phyloP scores from a whole-genome alignment of 1,140 invertebrate genomes.

The Aphis gossypii region DNA sequence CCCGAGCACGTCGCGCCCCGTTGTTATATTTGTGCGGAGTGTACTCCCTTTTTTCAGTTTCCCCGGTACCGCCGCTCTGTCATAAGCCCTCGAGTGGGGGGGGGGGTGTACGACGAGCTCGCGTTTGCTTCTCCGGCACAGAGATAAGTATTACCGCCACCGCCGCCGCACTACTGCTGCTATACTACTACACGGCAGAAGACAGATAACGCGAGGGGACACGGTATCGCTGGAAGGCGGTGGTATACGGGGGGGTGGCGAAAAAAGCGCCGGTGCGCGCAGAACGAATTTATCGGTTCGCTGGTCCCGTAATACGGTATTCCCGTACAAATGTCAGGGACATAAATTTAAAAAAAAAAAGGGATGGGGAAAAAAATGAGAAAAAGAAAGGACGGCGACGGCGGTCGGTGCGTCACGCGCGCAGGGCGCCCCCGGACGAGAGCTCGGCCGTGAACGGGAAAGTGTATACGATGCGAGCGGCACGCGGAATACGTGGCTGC shows the following conservation, averaged over 20 bases:
- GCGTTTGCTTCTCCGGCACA: constrained; percentile 5
- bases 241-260: background rate
- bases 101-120: background rate
- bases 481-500: constrained; percentile 35
- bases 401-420: background rate
- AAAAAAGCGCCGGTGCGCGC: constrained; percentile 50
- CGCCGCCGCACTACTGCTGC: background rate
- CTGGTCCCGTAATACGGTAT: constrained; percentile 57
- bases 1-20: constrained; percentile 46
- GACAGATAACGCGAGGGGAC: constrained; percentile 51
- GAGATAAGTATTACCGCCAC: constrained; percentile 53
- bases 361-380: background rate
- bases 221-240: background rate
- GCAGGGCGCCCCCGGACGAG: no score
- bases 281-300: constrained; percentile 58
- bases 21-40: background rate
- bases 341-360: constrained; percentile 52
- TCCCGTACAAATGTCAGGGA: constrained; percentile 58
- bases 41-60: background rate
- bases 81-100: no score
- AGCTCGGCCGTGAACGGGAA: background rate
- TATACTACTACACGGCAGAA: constrained; percentile 27
- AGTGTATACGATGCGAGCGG: background rate
- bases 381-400: constrained; percentile 12
- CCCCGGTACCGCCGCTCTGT: no score